Conservation (phyloP, 2,888 invertebrate genomes). For the Anticlea derivata region DNA sequence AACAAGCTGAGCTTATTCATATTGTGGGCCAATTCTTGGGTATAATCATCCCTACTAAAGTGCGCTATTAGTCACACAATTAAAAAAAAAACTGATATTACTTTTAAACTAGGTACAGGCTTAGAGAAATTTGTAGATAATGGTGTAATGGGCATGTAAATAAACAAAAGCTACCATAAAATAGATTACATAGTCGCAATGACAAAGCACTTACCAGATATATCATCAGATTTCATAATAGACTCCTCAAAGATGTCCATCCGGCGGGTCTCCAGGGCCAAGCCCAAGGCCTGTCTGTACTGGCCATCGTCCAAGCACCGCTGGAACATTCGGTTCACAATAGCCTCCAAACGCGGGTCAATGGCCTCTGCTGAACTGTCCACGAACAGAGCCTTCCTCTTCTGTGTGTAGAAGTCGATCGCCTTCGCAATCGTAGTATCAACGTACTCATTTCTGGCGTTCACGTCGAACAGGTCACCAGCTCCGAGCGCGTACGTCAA, state of each 20-base stretch:
- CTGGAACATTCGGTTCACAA: conserved; percentile 99
- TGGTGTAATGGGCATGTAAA: no score
- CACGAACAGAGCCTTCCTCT: conserved; percentile 89
- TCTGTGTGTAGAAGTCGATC: conserved; percentile 97
- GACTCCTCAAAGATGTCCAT: conserved; percentile 98
- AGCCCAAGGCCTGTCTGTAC: conserved; percentile 96
- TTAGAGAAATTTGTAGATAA: no score
- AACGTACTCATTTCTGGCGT: conserved; percentile 96
- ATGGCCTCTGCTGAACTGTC: conserved; percentile 87
- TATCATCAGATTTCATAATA: conserved; percentile 96
- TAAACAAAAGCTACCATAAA: no score
- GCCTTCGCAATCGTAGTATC: conserved; percentile 99
- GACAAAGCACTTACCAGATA: conserved; percentile 77
- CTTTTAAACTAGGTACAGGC: no score
- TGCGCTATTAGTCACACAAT: no score
- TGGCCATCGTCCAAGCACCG: conserved; percentile 97
- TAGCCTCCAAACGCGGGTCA: conserved; percentile 93
- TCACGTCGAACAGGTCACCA: conserved; percentile 97
- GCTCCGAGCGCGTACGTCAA: conserved; percentile 98
- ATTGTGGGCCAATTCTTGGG: no score
- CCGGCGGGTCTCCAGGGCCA: conserved; percentile 97
- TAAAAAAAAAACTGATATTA: no score
- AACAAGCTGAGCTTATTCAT: no score
- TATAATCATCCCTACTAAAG: no score
- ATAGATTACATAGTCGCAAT: background rate